Evolutionary conservation across 2,797 vertebrate species (phyloP), one percentile per base, ranked within the genome.

Genomic region (Oryzias dopingdopingensis): DNA sequence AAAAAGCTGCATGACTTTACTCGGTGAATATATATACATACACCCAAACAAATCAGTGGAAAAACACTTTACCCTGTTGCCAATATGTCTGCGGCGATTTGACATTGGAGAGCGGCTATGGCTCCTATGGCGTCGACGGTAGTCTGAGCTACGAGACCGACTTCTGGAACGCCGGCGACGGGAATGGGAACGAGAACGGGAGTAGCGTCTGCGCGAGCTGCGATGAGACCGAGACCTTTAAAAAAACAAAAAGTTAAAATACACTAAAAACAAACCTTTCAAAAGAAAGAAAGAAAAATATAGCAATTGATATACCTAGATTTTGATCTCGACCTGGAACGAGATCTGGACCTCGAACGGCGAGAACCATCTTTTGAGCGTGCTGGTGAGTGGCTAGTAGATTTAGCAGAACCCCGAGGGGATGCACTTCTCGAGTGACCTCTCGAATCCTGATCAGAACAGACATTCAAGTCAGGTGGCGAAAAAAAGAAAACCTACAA

Each of bases 41-140:
- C 14, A 17, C 26, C 1, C 16, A 4, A 18, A 29, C 18, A 22
- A 20, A 41, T 37, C 53, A 17, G 4, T 26, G 5, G 2, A n/a
- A 1, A 12, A 42, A 22, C 3, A 43, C 1, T 81, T 1, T 91
- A 98, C 96, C 93, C 96, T 90, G 91, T 97, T 97, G 23, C 97
- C 97, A 53, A 98, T 92, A 75, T 99, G 97, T 20, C 96, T 92
- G 13, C 96, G 92, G 6, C 96, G 94, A 68, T 94, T 95, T 58
- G 97, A 99, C 97, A 98, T 98, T 58, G 97, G 97, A 46, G 97
- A 99, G 15, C 95, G 96, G 86, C 95, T 97, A 70, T 97, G 96
- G 69, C 96, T 94, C 4, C 94, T 92, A 0, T 37, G 32, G 10
- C 93, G 91, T 0, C 94, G 91, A 2, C 93, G 90, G 81, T 97